phyloP scores from a whole-genome alignment of 1,140 invertebrate genomes.

The Achatina immaculata region DNA sequence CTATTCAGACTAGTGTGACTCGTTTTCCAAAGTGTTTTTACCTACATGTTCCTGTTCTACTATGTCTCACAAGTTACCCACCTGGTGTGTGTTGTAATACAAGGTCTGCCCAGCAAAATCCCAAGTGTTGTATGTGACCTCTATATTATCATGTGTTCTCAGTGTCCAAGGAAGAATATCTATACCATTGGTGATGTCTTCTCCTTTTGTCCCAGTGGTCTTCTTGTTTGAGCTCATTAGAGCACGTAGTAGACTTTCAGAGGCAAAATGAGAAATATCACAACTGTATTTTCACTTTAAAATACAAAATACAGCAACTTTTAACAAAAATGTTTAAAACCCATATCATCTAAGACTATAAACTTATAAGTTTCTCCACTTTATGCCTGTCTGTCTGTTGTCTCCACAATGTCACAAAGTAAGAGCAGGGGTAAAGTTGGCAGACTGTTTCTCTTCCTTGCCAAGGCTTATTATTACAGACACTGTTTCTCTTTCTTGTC shows the following conservation, averaged over 20 bases:
- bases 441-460: too few species aligned
- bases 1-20: too few species aligned
- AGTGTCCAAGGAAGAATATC: slow-evolving; percentile 66
- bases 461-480: too few species aligned
- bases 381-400: too few species aligned
- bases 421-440: too few species aligned
- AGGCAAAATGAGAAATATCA: not conserved
- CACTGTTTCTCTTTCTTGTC: too few species aligned
- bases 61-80: too few species aligned
- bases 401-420: too few species aligned
- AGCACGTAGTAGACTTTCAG: slow-evolving; percentile 61
- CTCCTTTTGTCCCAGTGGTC: slow-evolving; percentile 55
- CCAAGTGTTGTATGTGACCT: slow-evolving; percentile 66
- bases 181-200: slow-evolving; percentile 67
- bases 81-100: slow-evolving; percentile 70
- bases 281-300: not conserved
- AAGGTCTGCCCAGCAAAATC: slow-evolving; percentile 68
- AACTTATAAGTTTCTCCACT: not conserved
- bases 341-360: too few species aligned
- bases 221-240: slow-evolving; percentile 61
- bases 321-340: too few species aligned
- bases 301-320: not conserved
- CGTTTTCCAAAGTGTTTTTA: too few species aligned
- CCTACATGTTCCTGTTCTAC: too few species aligned
- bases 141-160: slow-evolving; percentile 47